Evolutionary conservation across 2,888 invertebrate species (phyloP).

Genomic region (Parnassius apollo): DNA sequence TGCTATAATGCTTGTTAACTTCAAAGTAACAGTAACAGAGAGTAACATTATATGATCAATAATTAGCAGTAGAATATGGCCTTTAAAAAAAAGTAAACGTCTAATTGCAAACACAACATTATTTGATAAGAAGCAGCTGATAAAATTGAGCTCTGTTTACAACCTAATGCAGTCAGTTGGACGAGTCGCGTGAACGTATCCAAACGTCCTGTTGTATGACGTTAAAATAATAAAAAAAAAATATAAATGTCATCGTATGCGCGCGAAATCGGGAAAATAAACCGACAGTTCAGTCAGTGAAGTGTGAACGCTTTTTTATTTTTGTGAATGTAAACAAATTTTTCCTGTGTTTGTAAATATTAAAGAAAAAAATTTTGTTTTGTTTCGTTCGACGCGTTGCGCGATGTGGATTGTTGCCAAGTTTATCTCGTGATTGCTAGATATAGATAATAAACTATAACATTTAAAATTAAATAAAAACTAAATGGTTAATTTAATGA

Average conservation of each 20-base stretch:
- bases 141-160: slow-evolving; percentile 22
- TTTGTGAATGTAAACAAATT: slow-evolving; percentile 4
- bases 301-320: neutral
- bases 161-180: slow-evolving; percentile 12
- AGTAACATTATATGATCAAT: neutral
- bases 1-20: no score
- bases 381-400: slow-evolving; percentile 8
- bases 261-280: slow-evolving; percentile 23
- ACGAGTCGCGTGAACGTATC: slow-evolving; percentile 9
- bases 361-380: slow-evolving; percentile 7
- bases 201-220: slow-evolving; percentile 11
- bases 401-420: slow-evolving; percentile 25
- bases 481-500: neutral
- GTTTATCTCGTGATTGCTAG: slow-evolving; percentile 26
- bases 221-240: slow-evolving; percentile 7
- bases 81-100: slow-evolving; percentile 7
- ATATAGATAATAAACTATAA: slow-evolving; percentile 7
- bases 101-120: slow-evolving; percentile 14
- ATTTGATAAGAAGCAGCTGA: slow-evolving; percentile 19
- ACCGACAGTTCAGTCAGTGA: neutral
- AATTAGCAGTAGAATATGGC: slow-evolving; percentile 8
- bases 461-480: slow-evolving; percentile 1
- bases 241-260: slow-evolving; percentile 7
- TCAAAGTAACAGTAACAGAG: no score
- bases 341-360: slow-evolving; percentile 10